Conservation (phyloP, 2,113 vertebrate genomes). For the Alethe diademata region DNA sequence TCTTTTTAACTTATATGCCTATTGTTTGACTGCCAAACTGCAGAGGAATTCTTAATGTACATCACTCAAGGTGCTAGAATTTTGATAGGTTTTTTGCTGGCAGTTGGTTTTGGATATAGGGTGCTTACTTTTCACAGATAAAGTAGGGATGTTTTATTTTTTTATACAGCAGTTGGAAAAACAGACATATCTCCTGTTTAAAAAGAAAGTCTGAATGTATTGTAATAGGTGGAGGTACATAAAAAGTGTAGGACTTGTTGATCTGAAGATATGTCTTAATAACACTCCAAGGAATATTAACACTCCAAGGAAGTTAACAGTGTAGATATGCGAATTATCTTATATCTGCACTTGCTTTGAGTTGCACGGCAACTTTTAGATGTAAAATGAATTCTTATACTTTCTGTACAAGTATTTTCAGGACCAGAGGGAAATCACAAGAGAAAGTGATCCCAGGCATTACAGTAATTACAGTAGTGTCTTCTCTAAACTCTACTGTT, state of each 20-base stretch:
- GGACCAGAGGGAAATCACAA: background rate
- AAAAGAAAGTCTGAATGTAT: background rate
- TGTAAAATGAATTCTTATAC: background rate
- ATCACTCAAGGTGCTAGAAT: background rate
- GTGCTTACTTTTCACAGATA: background rate
- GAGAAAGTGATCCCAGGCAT: background rate
- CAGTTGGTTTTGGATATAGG: background rate
- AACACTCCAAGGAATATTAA: background rate
- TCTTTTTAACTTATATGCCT: background rate
- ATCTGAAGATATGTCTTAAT: background rate
- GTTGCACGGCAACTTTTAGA: background rate
- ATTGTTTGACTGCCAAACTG: background rate
- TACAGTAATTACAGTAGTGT: background rate
- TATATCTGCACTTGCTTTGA: background rate
- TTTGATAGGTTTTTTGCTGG: background rate
- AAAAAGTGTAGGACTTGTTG: background rate
- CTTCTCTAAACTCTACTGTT: background rate
- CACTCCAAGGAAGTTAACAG: background rate
- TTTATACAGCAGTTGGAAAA: background rate
- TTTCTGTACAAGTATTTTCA: background rate
- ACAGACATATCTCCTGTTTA: background rate
- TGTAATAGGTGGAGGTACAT: background rate
- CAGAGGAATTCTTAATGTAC: background rate
- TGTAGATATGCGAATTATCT: background rate
- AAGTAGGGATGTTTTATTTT: background rate